These are phyloP conservation scores for Caenorhabditis afra DNA, from an alignment of 2,888 invertebrate genomes.

Conservation along the genomic window DNA sequence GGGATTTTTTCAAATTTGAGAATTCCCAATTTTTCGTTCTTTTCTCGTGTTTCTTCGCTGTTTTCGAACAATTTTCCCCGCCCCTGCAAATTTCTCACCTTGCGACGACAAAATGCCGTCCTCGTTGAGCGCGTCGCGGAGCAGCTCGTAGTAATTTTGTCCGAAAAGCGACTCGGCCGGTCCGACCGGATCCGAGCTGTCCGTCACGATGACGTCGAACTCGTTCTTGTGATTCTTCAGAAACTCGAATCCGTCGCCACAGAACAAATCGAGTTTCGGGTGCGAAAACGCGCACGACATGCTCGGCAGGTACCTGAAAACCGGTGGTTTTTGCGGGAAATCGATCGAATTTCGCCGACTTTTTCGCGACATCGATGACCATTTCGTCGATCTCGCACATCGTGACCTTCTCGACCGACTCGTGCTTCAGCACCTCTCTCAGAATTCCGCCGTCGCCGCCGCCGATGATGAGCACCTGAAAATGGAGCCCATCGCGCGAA, in stretches of 20 bases:
- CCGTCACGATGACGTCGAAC: constrained; percentile 98
- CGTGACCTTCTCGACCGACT: constrained; percentile 89
- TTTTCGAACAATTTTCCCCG: constrained; percentile 10
- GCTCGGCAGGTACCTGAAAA: constrained; percentile 86
- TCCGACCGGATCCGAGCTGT: constrained; percentile 97
- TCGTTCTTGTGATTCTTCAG: constrained; percentile 88
- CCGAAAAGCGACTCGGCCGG: constrained; percentile 87
- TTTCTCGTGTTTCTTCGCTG: background rate
- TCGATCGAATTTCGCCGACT: constrained; percentile 80
- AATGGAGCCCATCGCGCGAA: background rate
- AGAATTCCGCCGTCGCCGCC: constrained; percentile 99
- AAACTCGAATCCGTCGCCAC: constrained; percentile 95
- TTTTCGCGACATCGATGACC: constrained; percentile 92
- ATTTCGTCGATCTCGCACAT: constrained; percentile 95
- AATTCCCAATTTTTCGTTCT: background rate
- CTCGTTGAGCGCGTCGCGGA: constrained; percentile 89
- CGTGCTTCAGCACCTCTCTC: constrained; percentile 93
- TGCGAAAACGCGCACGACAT: constrained; percentile 92
- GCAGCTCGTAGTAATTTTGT: constrained; percentile 89
- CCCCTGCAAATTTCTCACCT: constrained; percentile 79
- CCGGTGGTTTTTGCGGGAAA: too few relatives aligned
- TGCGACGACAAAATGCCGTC: constrained; percentile 96
- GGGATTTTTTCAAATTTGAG: background rate
- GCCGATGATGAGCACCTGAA: constrained; percentile 91
- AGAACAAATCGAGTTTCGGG: constrained; percentile 88